A percentile compares a stretch with the other conserved stretches of the same genome.
Evolutionary conservation across 2,888 invertebrate genomes (phyloP).

Genomic region (Netelia inedita): DNA sequence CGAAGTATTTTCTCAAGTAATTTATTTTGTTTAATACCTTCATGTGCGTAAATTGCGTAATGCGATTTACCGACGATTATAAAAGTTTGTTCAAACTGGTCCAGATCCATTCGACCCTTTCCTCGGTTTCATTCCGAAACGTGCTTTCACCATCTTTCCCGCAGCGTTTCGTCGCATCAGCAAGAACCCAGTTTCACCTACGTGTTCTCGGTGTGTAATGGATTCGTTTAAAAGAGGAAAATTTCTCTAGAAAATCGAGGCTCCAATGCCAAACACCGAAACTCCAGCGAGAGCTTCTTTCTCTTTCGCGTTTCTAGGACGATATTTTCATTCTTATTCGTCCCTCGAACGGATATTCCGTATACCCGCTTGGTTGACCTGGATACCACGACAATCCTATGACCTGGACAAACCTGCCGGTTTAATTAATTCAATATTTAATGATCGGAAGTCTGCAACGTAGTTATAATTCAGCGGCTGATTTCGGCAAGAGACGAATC

Average conservation of each 20-base stretch:
- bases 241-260: conserved; percentile 35
- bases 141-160: conserved; percentile 7
- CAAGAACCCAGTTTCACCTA: conserved; percentile 14
- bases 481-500: neutral
- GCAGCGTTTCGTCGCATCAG: conserved; percentile 9
- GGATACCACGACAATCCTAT: neutral
- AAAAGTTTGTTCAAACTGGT: neutral
- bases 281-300: neutral
- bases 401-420: conserved; percentile 19
- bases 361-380: conserved; percentile 11
- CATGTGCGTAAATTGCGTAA: neutral
- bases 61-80: neutral
- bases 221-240: conserved; percentile 21
- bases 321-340: conserved; percentile 10
- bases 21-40: no score
- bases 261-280: conserved; percentile 2
- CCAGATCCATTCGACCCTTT: neutral
- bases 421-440: conserved; percentile 44
- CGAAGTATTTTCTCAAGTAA: no score
- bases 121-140: conserved; percentile 31
- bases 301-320: neutral
- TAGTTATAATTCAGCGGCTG: neutral
- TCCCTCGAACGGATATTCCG: conserved; percentile 11
- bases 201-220: conserved; percentile 22
- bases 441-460: neutral